These are phyloP conservation scores for Nipponia nippon DNA, from an alignment of 2,113 vertebrate species.

Conservation along the genomic window DNA sequence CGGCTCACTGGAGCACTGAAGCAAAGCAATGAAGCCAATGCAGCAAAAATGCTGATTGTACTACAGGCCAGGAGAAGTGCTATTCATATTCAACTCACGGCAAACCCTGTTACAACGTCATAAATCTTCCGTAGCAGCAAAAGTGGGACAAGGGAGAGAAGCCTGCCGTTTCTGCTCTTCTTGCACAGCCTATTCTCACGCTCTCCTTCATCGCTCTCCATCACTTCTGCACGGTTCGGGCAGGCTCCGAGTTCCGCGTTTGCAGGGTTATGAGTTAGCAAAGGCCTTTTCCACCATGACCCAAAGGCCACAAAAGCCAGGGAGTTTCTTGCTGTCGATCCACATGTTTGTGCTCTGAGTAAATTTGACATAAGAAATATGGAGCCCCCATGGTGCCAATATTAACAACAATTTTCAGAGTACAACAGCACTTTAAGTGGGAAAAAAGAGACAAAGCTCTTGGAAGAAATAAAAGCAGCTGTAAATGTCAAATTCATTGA, in stretches of 20 bases:
- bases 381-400: background rate
- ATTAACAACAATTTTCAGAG: background rate
- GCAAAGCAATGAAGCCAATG: background rate
- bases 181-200: background rate
- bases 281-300: background rate
- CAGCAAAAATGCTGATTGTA: conserved; percentile 40
- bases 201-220: background rate
- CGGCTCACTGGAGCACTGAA: background rate
- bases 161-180: background rate
- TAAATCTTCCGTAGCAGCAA: background rate
- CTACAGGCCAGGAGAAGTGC: background rate
- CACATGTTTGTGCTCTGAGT: background rate
- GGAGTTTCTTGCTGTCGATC: background rate
- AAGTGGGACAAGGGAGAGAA: background rate
- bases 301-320: background rate
- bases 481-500: conserved; percentile 15
- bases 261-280: background rate
- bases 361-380: background rate
- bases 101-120: background rate
- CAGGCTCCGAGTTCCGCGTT: background rate
- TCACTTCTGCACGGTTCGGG: background rate
- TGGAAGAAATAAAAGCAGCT: conserved; percentile 25
- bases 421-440: background rate
- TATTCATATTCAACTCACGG: background rate
- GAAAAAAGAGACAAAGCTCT: background rate